Percentiles rank a stretch among this genome's conserved stretches.
Evolutionary conservation across 2,797 vertebrate species (phyloP).

Genomic region (Falco rusticolus): DNA sequence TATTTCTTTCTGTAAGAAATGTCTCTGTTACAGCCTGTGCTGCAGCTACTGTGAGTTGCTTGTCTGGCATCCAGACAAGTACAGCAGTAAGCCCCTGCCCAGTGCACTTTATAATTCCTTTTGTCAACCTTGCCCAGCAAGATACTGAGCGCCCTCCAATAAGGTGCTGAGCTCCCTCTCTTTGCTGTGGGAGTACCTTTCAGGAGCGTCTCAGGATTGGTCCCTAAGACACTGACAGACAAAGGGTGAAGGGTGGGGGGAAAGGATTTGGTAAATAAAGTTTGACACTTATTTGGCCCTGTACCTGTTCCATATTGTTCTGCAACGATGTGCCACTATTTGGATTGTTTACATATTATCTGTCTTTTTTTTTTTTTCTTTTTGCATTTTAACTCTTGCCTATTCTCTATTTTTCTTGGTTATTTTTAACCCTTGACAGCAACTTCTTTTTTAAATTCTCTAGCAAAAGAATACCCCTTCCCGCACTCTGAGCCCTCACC

Average conservation of each 20-base stretch:
- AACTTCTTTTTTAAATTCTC: constrained; percentile 67
- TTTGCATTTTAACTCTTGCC: constrained; percentile 45
- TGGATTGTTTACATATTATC: background rate
- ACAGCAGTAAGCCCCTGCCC: background rate
- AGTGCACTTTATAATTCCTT: background rate
- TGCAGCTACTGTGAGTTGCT: background rate
- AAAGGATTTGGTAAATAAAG: background rate
- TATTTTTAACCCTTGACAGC: constrained; percentile 66
- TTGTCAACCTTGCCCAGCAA: background rate
- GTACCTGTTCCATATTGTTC: background rate
- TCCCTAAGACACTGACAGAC: constrained; percentile 14
- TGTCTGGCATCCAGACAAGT: background rate
- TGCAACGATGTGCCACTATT: background rate
- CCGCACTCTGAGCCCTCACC: constrained; percentile 62
- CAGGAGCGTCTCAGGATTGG: background rate
- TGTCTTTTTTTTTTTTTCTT: background rate
- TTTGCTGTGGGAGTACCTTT: background rate
- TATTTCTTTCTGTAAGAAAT: background rate
- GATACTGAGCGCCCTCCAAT: background rate
- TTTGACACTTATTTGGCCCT: background rate
- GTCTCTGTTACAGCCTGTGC: background rate
- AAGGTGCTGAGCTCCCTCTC: background rate
- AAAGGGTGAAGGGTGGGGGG: constrained; percentile 30
- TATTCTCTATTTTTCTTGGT: constrained; percentile 49
- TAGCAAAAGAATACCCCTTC: constrained; percentile 59